Percentiles rank a stretch among this genome's conserved stretches.
phyloP scores from a whole-genome alignment of 2,113 vertebrate genomes.

The Cervus canadensis region DNA sequence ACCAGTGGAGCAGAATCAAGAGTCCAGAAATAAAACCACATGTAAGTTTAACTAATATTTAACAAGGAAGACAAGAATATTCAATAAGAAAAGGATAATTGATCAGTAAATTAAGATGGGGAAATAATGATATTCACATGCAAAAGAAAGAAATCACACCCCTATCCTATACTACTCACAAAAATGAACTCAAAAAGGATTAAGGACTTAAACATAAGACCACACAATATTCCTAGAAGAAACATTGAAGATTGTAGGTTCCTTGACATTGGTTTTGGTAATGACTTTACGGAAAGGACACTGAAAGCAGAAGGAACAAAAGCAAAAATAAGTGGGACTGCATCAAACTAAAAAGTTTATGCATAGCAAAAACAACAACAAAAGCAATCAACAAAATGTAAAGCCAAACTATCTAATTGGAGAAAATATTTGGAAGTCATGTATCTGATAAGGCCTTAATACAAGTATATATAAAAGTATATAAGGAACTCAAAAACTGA shows the following conservation, averaged over 20 bases:
- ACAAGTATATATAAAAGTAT: neutral
- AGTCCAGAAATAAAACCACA: neutral
- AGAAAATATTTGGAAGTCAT: neutral
- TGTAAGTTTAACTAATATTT: neutral
- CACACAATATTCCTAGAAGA: neutral
- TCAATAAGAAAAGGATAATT: neutral
- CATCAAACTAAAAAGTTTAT: neutral
- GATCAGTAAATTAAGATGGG: neutral
- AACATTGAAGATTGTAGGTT: neutral
- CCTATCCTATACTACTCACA: neutral
- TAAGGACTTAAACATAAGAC: neutral
- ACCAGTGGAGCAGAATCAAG: neutral
- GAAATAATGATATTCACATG: neutral
- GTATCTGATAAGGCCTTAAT: neutral
- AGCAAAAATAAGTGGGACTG: neutral
- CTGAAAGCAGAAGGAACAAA: neutral
- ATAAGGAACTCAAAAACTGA: neutral
- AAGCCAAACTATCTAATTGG: neutral
- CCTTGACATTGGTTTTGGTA: neutral
- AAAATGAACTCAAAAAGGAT: neutral
- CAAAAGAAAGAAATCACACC: neutral
- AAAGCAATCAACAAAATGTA: neutral
- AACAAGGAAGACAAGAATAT: neutral
- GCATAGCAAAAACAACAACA: neutral
- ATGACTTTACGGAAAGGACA: neutral